A percentile compares a stretch with the other conserved stretches of the same genome.
Conservation (phyloP, 92 coral and sea anemone species). For the Metridium senile region DNA sequence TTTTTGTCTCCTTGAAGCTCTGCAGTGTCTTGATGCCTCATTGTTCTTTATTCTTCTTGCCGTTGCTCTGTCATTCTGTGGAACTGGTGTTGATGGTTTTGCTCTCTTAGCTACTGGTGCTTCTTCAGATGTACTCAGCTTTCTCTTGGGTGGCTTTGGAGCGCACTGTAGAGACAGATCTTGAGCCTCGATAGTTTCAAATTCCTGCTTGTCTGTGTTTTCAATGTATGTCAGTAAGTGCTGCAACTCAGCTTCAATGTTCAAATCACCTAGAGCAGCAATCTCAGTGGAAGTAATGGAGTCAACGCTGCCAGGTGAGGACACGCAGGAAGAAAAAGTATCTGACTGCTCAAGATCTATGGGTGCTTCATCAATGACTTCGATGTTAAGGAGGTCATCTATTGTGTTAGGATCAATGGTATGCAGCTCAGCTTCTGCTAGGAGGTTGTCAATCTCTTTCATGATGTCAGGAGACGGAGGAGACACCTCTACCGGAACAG, state of each 20-base stretch:
- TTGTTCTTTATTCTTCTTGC: constrained; percentile 87
- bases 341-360: constrained; percentile 15
- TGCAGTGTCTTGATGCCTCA: constrained; percentile 77
- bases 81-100: constrained; percentile 2
- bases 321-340: background rate
- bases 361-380: constrained; percentile 42
- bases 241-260: constrained; percentile 11
- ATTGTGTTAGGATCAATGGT: background rate
- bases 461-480: constrained; percentile 4
- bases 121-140: constrained; percentile 8
- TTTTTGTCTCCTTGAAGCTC: constrained; percentile 78
- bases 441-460: constrained; percentile 19
- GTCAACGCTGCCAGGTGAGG: constrained; percentile 39
- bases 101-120: constrained; percentile 42
- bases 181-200: background rate
- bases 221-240: constrained; percentile 19
- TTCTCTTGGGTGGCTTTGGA: background rate
- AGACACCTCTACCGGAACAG: background rate
- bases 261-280: background rate
- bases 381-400: constrained; percentile 24
- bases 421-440: constrained; percentile 15
- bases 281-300: constrained; percentile 19
- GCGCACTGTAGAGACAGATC: background rate
- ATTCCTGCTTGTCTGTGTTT: background rate
- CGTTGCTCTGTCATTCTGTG: constrained; percentile 40